These are phyloP conservation scores for Pelmatolapia mariae DNA, from an alignment of 2,113 vertebrate species.

Conservation along the genomic window DNA sequence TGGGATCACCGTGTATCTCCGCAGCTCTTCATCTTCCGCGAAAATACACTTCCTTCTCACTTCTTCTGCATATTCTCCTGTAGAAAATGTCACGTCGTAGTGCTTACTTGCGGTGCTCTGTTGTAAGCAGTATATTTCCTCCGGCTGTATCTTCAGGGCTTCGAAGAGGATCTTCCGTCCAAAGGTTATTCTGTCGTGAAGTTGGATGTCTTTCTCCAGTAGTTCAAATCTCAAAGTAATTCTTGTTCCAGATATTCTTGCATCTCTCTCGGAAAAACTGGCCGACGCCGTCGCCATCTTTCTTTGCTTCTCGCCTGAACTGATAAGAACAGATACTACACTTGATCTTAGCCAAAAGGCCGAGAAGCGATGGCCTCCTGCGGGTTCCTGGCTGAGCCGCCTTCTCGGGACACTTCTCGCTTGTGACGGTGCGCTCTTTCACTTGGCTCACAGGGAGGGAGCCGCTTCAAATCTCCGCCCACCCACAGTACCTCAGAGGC, in stretches of 20 bases:
- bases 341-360: no score
- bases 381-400: no score
- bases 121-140: neutral
- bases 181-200: neutral
- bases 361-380: no score
- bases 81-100: neutral
- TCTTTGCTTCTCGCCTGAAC: neutral
- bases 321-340: no score
- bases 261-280: neutral
- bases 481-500: no score
- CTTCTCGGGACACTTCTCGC: no score
- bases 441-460: no score
- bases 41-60: fast-evolving
- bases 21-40: neutral
- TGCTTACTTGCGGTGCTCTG: neutral
- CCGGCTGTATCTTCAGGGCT: neutral
- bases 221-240: neutral
- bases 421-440: no score
- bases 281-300: neutral
- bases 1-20: neutral
- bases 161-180: neutral
- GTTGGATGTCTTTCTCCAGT: fast-evolving
- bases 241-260: neutral
- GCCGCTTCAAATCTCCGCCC: no score
- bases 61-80: fast-evolving